Evolutionary conservation across 2,797 vertebrate species (phyloP), one percentile per base, ranked within the genome.

Genomic region (Betta splendens): DNA sequence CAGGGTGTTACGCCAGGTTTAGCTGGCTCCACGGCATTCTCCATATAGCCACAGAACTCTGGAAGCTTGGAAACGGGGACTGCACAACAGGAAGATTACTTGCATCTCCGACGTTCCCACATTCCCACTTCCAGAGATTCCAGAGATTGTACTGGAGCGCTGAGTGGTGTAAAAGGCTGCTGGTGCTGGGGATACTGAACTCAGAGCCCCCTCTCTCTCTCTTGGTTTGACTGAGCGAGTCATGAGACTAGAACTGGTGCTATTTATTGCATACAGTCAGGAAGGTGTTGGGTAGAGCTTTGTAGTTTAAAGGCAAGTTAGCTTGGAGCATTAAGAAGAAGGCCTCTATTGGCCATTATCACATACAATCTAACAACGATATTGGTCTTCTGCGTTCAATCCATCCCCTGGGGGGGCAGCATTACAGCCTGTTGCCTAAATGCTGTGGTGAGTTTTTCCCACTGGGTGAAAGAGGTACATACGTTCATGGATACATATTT

Each of bases 181-280:
- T 48, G 45, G 60, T 61, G 64, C 63, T 6, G 17, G 53, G 46
- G 49, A 63, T 44, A 63, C 45, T 58, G 23, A 56, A 78, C 63
- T 77, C 69, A 60, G 39, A 68, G 37, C 20, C 15, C 32, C 26
- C 11, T 18, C 43, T 6, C 7, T 16, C 31, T 16, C 20, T 15
- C 20, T 16, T 48, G 37, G 31, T 60, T 64, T 58, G 56, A 73
- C 58, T 77, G 64, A 86, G 71, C 79, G 69, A 75, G 90, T 93
- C 92, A 92, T 91, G 80, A 90, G 93, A 94, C 87, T 74, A 78
- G 33, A 89, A 89, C 91, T 84, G 29, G 85, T 87, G 89, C 92
- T 91, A 89, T 95, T 94, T 92, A 89, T 90, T 91, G 86, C 91
- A 75, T 82, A 91, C 87, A 89, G 92, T 90, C 90, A 87, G 84